Percentiles rank a stretch among this genome's conserved stretches.
Conservation (phyloP, 2,888 invertebrate genomes). For the Drosophila silvestris region DNA sequence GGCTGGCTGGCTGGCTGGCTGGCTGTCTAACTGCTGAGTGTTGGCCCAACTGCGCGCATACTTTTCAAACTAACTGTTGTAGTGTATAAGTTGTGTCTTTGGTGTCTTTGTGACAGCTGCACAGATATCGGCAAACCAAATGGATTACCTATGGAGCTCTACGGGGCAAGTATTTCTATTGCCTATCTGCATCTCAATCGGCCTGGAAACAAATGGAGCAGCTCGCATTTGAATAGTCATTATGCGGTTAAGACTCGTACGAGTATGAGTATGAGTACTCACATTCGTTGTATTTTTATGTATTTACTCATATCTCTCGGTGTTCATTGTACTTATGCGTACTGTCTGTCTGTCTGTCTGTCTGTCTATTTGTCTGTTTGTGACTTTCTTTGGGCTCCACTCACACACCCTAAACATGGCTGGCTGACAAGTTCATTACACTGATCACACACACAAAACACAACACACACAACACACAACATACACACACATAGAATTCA, state of each 20-base stretch:
- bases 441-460: slow-evolving; percentile 30
- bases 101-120: slow-evolving; percentile 68
- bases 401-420: slow-evolving; percentile 73
- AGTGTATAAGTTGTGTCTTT: slow-evolving; percentile 29
- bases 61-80: slow-evolving; percentile 61
- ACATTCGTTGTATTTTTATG: slow-evolving; percentile 25
- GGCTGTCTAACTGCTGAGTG: slow-evolving; percentile 32
- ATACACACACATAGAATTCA: slow-evolving; percentile 12
- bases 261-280: slow-evolving; percentile 2
- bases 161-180: slow-evolving; percentile 22
- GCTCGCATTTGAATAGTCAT: slow-evolving; percentile 68
- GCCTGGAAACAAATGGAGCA: slow-evolving; percentile 73
- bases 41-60: slow-evolving; percentile 64
- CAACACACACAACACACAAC: slow-evolving; percentile 20
- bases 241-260: slow-evolving; percentile 50
- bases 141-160: slow-evolving; percentile 64
- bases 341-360: slow-evolving; percentile 23
- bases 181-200: slow-evolving; percentile 56
- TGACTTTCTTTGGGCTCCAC: slow-evolving; percentile 65
- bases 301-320: slow-evolving; percentile 37
- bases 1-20: slow-evolving; percentile 23
- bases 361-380: slow-evolving; percentile 17
- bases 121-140: slow-evolving; percentile 74
- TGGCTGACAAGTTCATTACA: slow-evolving; percentile 79
- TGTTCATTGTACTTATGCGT: slow-evolving; percentile 51